These are phyloP conservation scores for Pogonus chalceus DNA, from an alignment of 1,140 invertebrate genomes.

Conservation along the genomic window DNA sequence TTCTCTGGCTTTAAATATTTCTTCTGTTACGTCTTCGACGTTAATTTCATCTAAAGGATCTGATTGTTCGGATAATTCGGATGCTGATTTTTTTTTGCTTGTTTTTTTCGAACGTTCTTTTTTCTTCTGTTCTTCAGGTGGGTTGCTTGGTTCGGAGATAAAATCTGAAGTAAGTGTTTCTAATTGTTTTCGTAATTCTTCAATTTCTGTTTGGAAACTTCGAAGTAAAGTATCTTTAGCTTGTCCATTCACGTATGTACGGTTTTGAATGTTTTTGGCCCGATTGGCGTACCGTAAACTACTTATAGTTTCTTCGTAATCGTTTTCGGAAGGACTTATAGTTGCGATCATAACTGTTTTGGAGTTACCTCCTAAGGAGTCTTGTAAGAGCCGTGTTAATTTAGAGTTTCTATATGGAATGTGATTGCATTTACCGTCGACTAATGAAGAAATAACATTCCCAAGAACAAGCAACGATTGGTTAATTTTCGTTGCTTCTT, in stretches of 20 bases:
- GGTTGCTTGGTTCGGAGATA: slow-evolving; percentile 30
- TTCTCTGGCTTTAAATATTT: slow-evolving; percentile 42
- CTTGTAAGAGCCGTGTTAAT: slow-evolving; percentile 82
- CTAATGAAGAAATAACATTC: slow-evolving; percentile 90
- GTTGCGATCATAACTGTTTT: slow-evolving; percentile 96
- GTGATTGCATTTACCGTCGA: slow-evolving; percentile 88
- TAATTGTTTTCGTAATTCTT: slow-evolving; percentile 78
- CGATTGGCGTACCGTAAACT: slow-evolving; percentile 94
- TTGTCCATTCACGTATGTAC: slow-evolving; percentile 93
- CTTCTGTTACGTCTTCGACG: slow-evolving; percentile 45
- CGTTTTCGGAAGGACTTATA: slow-evolving; percentile 89
- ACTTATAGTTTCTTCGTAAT: slow-evolving; percentile 96
- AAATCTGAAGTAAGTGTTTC: too few relatives aligned
- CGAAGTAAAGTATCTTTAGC: slow-evolving; percentile 93
- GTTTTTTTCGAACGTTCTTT: slow-evolving; percentile 32
- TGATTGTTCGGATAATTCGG: slow-evolving; percentile 35
- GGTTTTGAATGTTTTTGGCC: slow-evolving; percentile 96
- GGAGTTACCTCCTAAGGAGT: slow-evolving; percentile 93
- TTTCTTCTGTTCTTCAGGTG: slow-evolving; percentile 12
- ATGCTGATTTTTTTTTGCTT: slow-evolving; percentile 29
- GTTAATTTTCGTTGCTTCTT: slow-evolving; percentile 95
- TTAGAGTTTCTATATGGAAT: slow-evolving; percentile 94
- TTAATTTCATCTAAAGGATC: slow-evolving; percentile 34
- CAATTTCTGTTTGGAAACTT: slow-evolving; percentile 95
- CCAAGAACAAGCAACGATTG: slow-evolving; percentile 86